These are phyloP conservation scores for Glaucomys volans DNA, from an alignment of 2,113 vertebrate genomes.

Conservation along the genomic window DNA sequence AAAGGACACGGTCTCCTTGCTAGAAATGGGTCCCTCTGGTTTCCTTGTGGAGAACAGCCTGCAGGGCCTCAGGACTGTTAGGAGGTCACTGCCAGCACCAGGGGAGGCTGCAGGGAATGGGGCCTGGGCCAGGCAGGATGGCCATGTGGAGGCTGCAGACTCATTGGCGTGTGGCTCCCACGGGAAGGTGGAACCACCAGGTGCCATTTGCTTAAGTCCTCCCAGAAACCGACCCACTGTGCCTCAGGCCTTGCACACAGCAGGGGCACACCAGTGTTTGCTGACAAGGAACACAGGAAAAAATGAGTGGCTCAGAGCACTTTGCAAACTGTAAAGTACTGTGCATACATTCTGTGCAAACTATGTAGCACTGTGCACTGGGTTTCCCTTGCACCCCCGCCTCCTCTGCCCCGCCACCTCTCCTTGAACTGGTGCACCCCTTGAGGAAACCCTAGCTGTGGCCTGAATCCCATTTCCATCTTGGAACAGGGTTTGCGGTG, in stretches of 20 bases:
- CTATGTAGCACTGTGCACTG: fast-evolving
- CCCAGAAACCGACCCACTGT: fast-evolving
- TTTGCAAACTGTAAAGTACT: neutral
- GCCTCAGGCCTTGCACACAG: neutral
- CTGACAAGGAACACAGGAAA: fast-evolving
- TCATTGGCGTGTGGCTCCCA: fast-evolving
- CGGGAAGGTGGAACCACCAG: fast-evolving
- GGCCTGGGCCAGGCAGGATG: fast-evolving
- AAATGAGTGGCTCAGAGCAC: fast-evolving
- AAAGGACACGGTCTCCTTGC: fast-evolving
- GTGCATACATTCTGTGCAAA: no score
- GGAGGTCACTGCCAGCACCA: neutral
- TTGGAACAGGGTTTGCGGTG: neutral
- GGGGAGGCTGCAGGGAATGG: fast-evolving
- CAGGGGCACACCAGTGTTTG: neutral
- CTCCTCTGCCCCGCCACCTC: neutral
- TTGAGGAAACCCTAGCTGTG: neutral
- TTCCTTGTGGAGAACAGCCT: neutral
- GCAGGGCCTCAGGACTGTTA: fast-evolving
- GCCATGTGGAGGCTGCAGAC: fast-evolving
- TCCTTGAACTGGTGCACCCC: neutral
- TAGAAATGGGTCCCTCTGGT: neutral
- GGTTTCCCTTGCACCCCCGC: fast-evolving
- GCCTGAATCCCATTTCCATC: neutral
- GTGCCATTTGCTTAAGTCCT: neutral